Conservation (phyloP, 2,888 invertebrate genomes). For the Gymnosoma rotundatum region DNA sequence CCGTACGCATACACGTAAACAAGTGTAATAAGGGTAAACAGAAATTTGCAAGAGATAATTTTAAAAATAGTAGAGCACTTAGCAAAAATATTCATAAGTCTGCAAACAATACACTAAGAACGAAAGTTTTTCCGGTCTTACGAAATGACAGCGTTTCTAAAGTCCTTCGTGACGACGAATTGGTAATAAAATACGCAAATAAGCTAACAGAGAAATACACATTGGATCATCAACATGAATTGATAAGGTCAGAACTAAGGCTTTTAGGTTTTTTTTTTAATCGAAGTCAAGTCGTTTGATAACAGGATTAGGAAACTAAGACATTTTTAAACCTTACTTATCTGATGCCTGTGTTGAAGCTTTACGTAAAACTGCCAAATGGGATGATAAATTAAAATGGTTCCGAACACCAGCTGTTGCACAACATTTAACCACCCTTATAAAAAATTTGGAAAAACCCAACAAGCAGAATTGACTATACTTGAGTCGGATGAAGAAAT, state of each 20-base stretch:
- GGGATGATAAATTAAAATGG: background rate
- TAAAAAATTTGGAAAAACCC: too few species aligned
- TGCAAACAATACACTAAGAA: background rate
- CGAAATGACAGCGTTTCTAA: background rate
- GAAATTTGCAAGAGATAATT: background rate
- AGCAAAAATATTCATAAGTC: background rate
- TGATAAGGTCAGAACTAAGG: slow-evolving; percentile 22
- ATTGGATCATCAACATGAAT: slow-evolving; percentile 21
- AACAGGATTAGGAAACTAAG: background rate
- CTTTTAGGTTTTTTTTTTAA: slow-evolving; percentile 30
- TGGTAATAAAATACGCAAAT: slow-evolving; percentile 32
- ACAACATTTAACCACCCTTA: background rate
- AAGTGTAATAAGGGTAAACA: background rate
- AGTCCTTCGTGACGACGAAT: slow-evolving; percentile 27
- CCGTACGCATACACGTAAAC: background rate
- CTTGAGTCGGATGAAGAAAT: background rate
- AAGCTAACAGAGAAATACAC: slow-evolving; percentile 20
- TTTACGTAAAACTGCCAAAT: slow-evolving; percentile 1
- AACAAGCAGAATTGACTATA: background rate
- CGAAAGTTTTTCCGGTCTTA: slow-evolving; percentile 20
- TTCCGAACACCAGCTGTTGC: slow-evolving; percentile 42
- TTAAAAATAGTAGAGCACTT: background rate
- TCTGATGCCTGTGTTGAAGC: background rate
- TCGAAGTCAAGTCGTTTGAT: background rate
- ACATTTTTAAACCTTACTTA: background rate